Evolutionary conservation across 2,888 invertebrate species (phyloP).

Genomic region (Nemoura dubitans): DNA sequence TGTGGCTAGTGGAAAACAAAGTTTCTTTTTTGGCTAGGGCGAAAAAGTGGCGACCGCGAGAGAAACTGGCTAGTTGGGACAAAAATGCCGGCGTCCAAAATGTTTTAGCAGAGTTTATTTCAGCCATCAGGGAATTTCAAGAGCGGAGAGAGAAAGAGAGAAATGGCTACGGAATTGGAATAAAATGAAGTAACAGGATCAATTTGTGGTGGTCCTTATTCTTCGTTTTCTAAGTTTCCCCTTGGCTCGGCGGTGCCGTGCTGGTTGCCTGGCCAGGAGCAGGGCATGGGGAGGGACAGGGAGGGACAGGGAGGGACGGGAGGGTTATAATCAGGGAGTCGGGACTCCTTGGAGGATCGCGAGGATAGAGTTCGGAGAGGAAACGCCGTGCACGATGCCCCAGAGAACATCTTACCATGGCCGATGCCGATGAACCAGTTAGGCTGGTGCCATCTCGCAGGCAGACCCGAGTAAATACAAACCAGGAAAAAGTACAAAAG

Average conservation of each 20-base stretch:
- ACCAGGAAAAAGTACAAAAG: not conserved
- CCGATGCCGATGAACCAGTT: slow-evolving; percentile 21
- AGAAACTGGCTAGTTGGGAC: slow-evolving; percentile 20
- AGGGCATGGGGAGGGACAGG: not conserved
- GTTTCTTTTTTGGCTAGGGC: not conserved
- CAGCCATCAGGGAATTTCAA: slow-evolving; percentile 42
- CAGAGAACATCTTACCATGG: not conserved
- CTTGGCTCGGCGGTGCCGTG: not conserved
- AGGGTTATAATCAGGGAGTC: slow-evolving; percentile 30
- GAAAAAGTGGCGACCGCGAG: not conserved
- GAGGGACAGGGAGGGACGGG: not conserved
- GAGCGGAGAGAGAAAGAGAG: slow-evolving; percentile 34
- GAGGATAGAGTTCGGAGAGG: not conserved
- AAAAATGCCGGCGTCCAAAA: not conserved
- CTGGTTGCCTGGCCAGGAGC: not conserved
- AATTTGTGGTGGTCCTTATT: slow-evolving; percentile 47
- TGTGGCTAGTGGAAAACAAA: not conserved
- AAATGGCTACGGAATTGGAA: slow-evolving; percentile 47
- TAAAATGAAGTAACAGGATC: slow-evolving; percentile 49
- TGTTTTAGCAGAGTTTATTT: slow-evolving; percentile 40
- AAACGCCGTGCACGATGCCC: not conserved
- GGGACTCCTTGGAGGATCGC: slow-evolving; percentile 8
- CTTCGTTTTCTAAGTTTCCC: slow-evolving; percentile 33
- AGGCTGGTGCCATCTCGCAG: not conserved
- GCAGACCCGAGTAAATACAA: not conserved